Conservation (phyloP, 92 coral and sea anemone species). For the Parazoanthus swiftii region DNA sequence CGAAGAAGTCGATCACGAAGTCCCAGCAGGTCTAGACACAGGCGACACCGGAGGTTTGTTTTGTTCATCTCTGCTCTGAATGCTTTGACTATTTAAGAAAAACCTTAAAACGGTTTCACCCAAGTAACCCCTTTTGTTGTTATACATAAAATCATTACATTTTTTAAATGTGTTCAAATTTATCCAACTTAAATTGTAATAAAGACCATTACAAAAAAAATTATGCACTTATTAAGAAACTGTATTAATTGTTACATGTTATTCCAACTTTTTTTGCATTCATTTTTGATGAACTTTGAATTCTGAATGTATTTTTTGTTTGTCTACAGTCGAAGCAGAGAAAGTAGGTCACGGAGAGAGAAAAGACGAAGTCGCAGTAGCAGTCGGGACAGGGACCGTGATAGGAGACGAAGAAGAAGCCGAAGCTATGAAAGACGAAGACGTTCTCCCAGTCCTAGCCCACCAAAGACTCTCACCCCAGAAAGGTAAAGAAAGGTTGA, state of each 20-base stretch:
- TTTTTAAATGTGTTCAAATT: no score
- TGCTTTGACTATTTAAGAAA: no score
- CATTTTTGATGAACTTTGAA: neutral
- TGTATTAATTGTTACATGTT: no score
- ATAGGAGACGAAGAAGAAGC: slow-evolving; percentile 48
- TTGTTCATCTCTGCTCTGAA: neutral
- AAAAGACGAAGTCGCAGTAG: slow-evolving; percentile 52
- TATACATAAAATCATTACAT: no score
- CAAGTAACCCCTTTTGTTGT: neutral
- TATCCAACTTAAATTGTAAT: no score
- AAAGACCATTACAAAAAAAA: no score
- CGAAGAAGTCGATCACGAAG: slow-evolving; percentile 59
- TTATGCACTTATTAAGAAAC: no score
- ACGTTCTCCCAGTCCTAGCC: slow-evolving; percentile 48
- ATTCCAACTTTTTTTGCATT: neutral
- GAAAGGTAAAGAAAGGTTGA: slow-evolving; percentile 5
- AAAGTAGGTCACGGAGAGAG: slow-evolving; percentile 55
- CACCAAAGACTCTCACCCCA: slow-evolving; percentile 33
- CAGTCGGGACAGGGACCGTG: slow-evolving; percentile 62
- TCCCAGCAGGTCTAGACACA: slow-evolving; percentile 37
- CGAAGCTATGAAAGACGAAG: slow-evolving; percentile 31
- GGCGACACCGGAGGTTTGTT: slow-evolving; percentile 26
- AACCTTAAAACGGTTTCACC: no score
- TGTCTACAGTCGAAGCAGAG: slow-evolving; percentile 63
- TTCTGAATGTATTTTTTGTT: slow-evolving; percentile 2